phyloP scores from a whole-genome alignment of 2,797 vertebrate species.

The Lithobates pipiens region DNA sequence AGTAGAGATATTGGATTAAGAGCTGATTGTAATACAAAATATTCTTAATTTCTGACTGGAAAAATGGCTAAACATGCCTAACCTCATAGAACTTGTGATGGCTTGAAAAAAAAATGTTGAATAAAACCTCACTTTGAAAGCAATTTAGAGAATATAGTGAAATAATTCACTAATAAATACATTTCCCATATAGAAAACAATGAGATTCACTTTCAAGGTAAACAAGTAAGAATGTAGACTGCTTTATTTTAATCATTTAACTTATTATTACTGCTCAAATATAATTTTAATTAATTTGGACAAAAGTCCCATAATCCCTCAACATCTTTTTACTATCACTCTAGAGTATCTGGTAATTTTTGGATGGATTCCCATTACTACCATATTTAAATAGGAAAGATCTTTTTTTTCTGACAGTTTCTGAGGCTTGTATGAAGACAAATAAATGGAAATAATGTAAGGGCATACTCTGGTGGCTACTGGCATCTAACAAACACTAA shows the following conservation, averaged over 20 bases:
- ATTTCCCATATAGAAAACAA: background rate
- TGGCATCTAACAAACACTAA: slow-evolving; percentile 74
- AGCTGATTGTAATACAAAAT: background rate
- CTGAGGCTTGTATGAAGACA: slow-evolving; percentile 80
- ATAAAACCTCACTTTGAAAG: too few species aligned
- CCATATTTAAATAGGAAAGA: slow-evolving; percentile 75
- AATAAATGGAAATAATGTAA: slow-evolving; percentile 78
- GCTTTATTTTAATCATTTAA: slow-evolving; percentile 62
- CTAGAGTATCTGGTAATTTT: slow-evolving; percentile 79
- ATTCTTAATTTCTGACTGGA: background rate
- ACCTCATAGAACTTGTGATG: background rate
- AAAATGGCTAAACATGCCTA: background rate
- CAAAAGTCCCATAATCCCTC: slow-evolving; percentile 68
- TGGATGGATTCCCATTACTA: slow-evolving; percentile 71
- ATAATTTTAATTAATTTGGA: slow-evolving; percentile 78
- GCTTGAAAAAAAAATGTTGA: too few species aligned
- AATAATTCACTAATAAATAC: background rate
- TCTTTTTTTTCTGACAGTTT: slow-evolving; percentile 74
- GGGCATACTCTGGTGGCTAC: slow-evolving; percentile 76
- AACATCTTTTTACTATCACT: slow-evolving; percentile 72
- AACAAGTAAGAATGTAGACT: background rate
- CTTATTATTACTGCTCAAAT: slow-evolving; percentile 66
- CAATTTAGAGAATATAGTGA: background rate
- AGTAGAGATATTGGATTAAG: background rate
- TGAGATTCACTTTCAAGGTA: background rate